phyloP scores from a whole-genome alignment of 37 sponge, comb jelly and placozoan genomes.

The Axinella damicornis region DNA sequence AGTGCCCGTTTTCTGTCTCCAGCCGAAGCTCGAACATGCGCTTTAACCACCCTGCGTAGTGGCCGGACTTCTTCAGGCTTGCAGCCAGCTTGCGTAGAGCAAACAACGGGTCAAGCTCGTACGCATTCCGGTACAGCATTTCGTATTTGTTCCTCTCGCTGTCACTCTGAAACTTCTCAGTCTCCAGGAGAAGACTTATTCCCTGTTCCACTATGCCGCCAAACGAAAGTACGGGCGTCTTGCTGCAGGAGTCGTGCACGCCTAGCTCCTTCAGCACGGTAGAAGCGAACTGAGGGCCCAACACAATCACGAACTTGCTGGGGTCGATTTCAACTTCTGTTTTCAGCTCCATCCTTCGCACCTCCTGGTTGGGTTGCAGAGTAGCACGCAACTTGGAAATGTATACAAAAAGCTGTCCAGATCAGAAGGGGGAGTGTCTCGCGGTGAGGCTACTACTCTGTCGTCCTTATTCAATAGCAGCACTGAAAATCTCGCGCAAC shows the following conservation, averaged over 20 bases:
- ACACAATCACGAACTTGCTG: conserved; percentile 21
- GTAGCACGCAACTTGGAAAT: too few species aligned
- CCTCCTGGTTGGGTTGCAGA: too few species aligned
- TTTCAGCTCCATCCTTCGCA: too few species aligned
- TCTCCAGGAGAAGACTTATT: conserved; percentile 11
- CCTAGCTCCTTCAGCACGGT: conserved; percentile 12
- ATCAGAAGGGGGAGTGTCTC: too few species aligned
- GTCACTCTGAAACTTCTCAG: conserved; percentile 1
- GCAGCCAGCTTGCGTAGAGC: conserved; percentile 19
- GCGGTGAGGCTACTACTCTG: too few species aligned
- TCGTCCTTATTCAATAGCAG: too few species aligned
- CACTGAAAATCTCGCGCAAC: too few species aligned
- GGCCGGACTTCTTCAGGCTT: background rate
- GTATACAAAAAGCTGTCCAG: too few species aligned
- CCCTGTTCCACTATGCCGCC: conserved; percentile 30
- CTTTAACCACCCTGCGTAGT: conserved; percentile 37
- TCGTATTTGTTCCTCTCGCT: conserved; percentile 34
- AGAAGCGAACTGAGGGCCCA: conserved; percentile 54
- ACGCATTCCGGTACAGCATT: conserved; percentile 32
- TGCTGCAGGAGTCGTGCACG: too few species aligned
- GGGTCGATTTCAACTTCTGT: conserved; percentile 57
- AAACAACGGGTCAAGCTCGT: conserved; percentile 40
- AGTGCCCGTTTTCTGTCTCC: background rate
- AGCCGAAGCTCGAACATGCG: background rate
- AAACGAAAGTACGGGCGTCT: conserved; percentile 7